Percentiles rank a stretch among this genome's conserved stretches.
Conservation (phyloP, 2,888 invertebrate species). For the Polymixis flavicincta region DNA sequence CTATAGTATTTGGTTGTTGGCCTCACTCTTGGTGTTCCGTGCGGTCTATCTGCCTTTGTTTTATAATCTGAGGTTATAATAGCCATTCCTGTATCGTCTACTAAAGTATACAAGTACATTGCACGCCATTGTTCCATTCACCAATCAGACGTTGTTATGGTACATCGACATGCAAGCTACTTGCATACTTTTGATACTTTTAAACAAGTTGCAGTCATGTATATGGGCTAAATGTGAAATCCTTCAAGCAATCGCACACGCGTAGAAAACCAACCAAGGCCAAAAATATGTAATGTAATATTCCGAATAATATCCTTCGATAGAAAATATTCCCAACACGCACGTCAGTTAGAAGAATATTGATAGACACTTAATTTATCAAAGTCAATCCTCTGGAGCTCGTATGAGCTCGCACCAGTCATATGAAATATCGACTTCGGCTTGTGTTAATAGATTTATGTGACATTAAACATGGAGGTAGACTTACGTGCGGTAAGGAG, state of each 20-base stretch:
- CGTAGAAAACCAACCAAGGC: neutral
- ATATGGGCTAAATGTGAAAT: neutral
- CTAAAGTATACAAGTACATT: no score
- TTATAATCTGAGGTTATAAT: no score
- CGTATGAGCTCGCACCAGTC: slow-evolving; percentile 17
- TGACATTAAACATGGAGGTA: slow-evolving; percentile 23
- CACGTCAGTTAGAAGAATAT: slow-evolving; percentile 29
- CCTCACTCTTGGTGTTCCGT: no score
- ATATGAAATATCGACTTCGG: slow-evolving; percentile 38
- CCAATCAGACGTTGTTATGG: no score
- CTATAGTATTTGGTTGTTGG: no score
- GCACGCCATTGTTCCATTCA: no score
- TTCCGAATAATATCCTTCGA: slow-evolving; percentile 18
- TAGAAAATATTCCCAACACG: slow-evolving; percentile 34
- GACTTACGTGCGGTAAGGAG: neutral
- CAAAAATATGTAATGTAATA: neutral
- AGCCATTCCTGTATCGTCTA: no score
- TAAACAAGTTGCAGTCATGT: no score
- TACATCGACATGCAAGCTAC: no score
- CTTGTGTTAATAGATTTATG: slow-evolving; percentile 47
- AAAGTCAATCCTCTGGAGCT: slow-evolving; percentile 42
- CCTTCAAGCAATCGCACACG: neutral
- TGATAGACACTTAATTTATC: slow-evolving; percentile 52
- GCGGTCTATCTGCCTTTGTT: no score
- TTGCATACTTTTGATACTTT: no score